Conservation (phyloP, 1,140 invertebrate species). For the Myzus persicae region DNA sequence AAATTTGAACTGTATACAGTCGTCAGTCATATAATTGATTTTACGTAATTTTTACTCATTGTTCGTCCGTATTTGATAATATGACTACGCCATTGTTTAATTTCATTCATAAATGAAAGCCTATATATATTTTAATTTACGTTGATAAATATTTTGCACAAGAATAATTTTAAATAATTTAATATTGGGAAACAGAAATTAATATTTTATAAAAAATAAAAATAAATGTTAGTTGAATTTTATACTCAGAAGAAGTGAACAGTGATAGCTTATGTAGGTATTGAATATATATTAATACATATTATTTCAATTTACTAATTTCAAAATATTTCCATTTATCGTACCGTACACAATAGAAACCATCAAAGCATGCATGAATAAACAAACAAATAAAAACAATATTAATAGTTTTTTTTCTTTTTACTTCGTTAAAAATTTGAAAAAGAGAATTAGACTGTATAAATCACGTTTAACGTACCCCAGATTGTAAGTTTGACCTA, state of each 20-base stretch:
- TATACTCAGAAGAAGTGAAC: not conserved
- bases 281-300: not conserved
- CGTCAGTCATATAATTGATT: not conserved
- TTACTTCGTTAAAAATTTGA: constrained; percentile 6
- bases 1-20: not conserved
- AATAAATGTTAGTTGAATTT: not conserved
- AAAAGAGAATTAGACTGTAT: not conserved
- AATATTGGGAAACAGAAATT: not conserved
- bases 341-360: not conserved
- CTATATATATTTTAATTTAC: not conserved
- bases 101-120: not conserved
- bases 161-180: not conserved
- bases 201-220: not conserved
- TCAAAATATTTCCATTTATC: not conserved
- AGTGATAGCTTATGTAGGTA: not conserved
- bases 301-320: not conserved
- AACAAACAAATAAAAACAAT: constrained; percentile 8
- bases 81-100: not conserved
- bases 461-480: constrained; percentile 6
- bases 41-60: not conserved
- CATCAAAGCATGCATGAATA: not conserved
- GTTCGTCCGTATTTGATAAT: not conserved
- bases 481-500: constrained; percentile 30
- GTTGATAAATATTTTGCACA: not conserved
- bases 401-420: constrained; percentile 15